A percentile compares a stretch with the other conserved stretches of the same genome.
These are phyloP conservation scores for Alaudala cheleensis DNA, from an alignment of 2,113 vertebrate species.

Conservation along the genomic window DNA sequence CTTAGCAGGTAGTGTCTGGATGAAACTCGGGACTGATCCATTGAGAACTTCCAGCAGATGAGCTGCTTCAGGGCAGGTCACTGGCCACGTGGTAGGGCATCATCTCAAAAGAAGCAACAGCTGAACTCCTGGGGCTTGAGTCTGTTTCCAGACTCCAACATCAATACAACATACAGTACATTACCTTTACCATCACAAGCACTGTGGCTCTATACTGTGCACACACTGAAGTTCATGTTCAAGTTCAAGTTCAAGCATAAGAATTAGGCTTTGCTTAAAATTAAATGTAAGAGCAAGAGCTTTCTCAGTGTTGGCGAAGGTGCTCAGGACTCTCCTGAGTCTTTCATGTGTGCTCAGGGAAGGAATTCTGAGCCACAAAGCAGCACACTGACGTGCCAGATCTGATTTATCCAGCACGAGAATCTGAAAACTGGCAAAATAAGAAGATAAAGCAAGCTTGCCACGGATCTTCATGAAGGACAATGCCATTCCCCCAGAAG, in stretches of 20 bases:
- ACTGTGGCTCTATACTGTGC: neutral
- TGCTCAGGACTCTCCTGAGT: neutral
- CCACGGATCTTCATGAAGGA: neutral
- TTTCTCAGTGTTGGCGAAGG: neutral
- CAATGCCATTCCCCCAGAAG: neutral
- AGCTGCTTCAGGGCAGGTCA: neutral
- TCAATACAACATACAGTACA: neutral
- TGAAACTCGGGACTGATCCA: neutral
- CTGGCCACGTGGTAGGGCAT: neutral
- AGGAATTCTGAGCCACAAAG: neutral
- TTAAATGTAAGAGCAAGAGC: neutral
- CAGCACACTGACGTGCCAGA: neutral
- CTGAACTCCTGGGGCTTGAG: neutral
- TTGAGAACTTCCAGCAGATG: slow-evolving; percentile 7
- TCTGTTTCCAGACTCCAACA: neutral
- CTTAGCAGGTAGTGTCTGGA: slow-evolving; percentile 29
- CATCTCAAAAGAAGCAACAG: neutral
- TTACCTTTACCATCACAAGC: neutral
- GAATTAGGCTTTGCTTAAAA: neutral
- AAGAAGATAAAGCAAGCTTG: neutral
- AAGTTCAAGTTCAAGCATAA: neutral
- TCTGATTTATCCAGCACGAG: neutral
- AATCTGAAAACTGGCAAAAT: neutral
- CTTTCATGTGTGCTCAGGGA: neutral
- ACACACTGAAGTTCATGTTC: neutral